Base-by-base conservation (phyloP, 1,140 invertebrate genomes). In the Philotrypesis tridentata region DNA sequence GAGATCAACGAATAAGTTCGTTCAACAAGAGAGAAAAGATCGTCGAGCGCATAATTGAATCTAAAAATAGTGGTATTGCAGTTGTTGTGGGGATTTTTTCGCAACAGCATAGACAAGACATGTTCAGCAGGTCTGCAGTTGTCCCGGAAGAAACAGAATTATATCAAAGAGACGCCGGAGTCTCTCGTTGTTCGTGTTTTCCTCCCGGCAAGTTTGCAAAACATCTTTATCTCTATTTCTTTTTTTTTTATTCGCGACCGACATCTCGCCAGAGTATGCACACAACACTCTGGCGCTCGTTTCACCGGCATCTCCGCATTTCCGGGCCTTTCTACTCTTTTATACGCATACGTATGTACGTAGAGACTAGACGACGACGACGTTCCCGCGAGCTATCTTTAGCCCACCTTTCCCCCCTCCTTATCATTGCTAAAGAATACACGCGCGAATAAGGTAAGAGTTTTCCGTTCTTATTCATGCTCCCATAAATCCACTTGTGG, bases 401-500 rank as follows among this genome's bases (percentile, higher is more conserved):
- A 48, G 14, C 43, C 37, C 55, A 2, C 55, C 55, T 11, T 11
- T 25, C 61, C n/a, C 61, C 25, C 61, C 61, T 27, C 25, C 61
- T 63, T 7, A 23, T 65, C 61, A 65, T 65, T 65, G 27, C 25
- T 17, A 27, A 27, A 29, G 27, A 29, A 65, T 31, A 68, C n/a
- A n/a, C 17, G 17, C 67, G 67, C 67, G 67, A 31, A 68, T 68
- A 68, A 37, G 33, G 31, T 68, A 33, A 68, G 67, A 68, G 31
- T 29, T 70, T 75, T 70, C 75, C 74, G 70, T 81, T 83, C 48
- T 76, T n/a, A n/a, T n/a, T 81, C 65, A 33, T 73, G 63, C 40
- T 14, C 11, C 43, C 68, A 70, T 43, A 79, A 27, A 55, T 67
- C 61, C 84, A 80, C 85, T 87, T 87, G 86, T 87, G 84, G 83